Evolutionary conservation across 2,113 vertebrate species (phyloP).

Genomic region (Colinus virginianus): DNA sequence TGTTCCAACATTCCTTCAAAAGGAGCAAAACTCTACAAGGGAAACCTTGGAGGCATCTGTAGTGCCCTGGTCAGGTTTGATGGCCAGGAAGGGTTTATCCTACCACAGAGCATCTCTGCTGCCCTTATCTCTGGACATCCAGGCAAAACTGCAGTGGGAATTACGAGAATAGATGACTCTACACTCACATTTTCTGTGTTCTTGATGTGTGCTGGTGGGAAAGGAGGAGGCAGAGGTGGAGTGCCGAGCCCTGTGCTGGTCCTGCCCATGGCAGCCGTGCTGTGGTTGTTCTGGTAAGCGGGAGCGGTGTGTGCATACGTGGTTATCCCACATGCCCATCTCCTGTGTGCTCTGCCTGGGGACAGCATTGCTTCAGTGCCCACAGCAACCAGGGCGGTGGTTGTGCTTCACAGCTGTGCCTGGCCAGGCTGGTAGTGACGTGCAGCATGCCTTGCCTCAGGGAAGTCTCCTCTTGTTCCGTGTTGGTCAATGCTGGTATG

Average conservation of each 20-base stretch:
- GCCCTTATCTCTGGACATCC: background rate
- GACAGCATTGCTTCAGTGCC: background rate
- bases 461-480: background rate
- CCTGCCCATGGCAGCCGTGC: no score
- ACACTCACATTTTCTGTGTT: background rate
- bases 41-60: background rate
- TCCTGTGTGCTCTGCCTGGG: rapidly evolving
- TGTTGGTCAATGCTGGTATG: background rate
- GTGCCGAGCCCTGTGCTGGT: background rate
- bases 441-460: background rate
- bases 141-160: background rate
- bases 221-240: background rate
- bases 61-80: background rate
- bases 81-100: background rate
- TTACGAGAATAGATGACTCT: background rate
- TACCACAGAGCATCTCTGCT: background rate
- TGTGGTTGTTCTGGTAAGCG: background rate
- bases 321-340: rapidly evolving
- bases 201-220: rapidly evolving
- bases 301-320: rapidly evolving
- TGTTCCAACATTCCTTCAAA: background rate
- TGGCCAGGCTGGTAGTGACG: background rate
- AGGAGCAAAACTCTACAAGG: background rate
- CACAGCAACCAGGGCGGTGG: background rate
- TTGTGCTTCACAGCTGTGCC: rapidly evolving